A percentile compares a stretch with the other conserved stretches of the same genome.
phyloP scores from a whole-genome alignment of 2,888 invertebrate genomes.

The Chloromyia formosa region DNA sequence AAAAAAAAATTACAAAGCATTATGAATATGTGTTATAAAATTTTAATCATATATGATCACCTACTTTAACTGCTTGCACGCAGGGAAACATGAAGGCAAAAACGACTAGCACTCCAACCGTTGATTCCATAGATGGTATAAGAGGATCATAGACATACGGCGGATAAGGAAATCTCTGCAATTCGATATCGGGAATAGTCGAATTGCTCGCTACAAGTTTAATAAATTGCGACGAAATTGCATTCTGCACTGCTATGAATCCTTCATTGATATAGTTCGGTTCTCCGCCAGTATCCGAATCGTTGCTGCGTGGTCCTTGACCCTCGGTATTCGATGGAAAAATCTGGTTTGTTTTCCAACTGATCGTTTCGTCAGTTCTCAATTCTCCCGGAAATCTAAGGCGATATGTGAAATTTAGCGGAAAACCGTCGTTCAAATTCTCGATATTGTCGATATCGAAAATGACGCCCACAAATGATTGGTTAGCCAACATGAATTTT shows the following conservation, averaged over 20 bases:
- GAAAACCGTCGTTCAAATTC: constrained; percentile 47
- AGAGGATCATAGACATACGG: constrained; percentile 72
- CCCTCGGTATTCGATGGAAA: constrained; percentile 71
- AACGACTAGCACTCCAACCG: constrained; percentile 78
- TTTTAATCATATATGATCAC: no score
- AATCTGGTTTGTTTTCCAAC: constrained; percentile 71
- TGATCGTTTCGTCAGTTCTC: constrained; percentile 57
- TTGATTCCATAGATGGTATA: constrained; percentile 69
- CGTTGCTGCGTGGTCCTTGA: constrained; percentile 70
- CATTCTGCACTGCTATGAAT: constrained; percentile 71
- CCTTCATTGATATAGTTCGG: constrained; percentile 66
- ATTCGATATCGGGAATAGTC: constrained; percentile 38
- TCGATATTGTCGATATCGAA: constrained; percentile 44
- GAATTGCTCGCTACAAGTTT: constrained; percentile 6
- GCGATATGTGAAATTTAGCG: constrained; percentile 64
- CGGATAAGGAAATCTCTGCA: constrained; percentile 75
- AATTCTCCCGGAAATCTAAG: constrained; percentile 70
- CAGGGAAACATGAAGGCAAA: constrained; percentile 81
- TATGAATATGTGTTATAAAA: no score
- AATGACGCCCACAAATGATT: constrained; percentile 47
- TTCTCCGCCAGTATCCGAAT: constrained; percentile 64
- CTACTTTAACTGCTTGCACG: constrained; percentile 73
- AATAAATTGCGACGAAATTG: constrained; percentile 64
- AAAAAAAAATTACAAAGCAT: not conserved
- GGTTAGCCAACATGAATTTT: constrained; percentile 15